Evolutionary conservation across 2,888 invertebrate genomes (phyloP).

Genomic region (Phengaris arion): DNA sequence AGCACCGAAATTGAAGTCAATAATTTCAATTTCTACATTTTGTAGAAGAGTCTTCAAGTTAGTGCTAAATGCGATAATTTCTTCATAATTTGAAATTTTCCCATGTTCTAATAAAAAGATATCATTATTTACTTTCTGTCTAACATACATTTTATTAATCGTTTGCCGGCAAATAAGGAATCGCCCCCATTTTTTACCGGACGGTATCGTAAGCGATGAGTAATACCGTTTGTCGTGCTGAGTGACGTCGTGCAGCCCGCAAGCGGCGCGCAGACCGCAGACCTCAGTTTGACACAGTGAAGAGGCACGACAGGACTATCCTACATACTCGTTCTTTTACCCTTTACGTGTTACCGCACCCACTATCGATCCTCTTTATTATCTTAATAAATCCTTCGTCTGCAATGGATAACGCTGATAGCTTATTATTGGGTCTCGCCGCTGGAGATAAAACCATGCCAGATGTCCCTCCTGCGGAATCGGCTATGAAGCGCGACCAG

Average conservation of each 20-base stretch:
- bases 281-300: constrained; percentile 65
- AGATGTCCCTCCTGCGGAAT: constrained; percentile 41
- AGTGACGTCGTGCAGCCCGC: constrained; percentile 68
- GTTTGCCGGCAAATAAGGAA: constrained; percentile 47
- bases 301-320: constrained; percentile 65
- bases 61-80: background rate
- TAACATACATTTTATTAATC: background rate
- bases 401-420: constrained; percentile 63
- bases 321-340: constrained; percentile 42
- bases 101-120: background rate
- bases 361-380: constrained; percentile 54
- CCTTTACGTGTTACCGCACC: constrained; percentile 53
- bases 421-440: constrained; percentile 59
- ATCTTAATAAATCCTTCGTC: constrained; percentile 39
- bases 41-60: constrained; percentile 1
- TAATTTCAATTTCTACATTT: constrained; percentile 48
- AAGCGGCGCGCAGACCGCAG: constrained; percentile 43
- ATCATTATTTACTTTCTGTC: constrained; percentile 27
- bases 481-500: constrained; percentile 78
- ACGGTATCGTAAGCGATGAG: constrained; percentile 58
- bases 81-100: background rate
- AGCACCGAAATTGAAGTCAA: constrained; percentile 49
- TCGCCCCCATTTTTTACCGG: constrained; percentile 46
- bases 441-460: constrained; percentile 56
- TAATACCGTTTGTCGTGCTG: constrained; percentile 71